phyloP scores from a whole-genome alignment of 2,113 vertebrate genomes.

The Egretta garzetta region DNA sequence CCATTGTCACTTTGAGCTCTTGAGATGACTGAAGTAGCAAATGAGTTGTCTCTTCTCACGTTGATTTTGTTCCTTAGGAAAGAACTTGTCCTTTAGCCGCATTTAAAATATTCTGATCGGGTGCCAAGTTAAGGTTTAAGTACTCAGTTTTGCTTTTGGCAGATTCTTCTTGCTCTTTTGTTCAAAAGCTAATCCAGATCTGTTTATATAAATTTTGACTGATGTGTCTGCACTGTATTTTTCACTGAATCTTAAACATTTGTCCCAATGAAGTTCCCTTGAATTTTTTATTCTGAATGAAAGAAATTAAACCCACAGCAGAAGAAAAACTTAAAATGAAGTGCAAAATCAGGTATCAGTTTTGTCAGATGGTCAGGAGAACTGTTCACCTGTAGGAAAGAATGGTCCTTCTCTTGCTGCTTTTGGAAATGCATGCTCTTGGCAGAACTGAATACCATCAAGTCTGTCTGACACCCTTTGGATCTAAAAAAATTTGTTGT shows the following conservation, averaged over 20 bases:
- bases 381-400: not conserved
- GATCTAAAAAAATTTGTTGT: not conserved
- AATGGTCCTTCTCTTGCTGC: not conserved
- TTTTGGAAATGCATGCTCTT: not conserved
- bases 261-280: not conserved
- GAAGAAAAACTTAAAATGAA: not conserved
- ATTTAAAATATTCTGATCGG: slow-evolving; percentile 6
- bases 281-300: not conserved
- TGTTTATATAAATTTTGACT: not conserved
- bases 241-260: not conserved
- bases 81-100: slow-evolving; percentile 34
- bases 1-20: slow-evolving; percentile 26
- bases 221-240: not conserved
- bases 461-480: not conserved
- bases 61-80: slow-evolving; percentile 23
- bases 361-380: not conserved
- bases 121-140: not conserved
- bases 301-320: not conserved
- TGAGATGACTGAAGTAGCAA: slow-evolving; percentile 41
- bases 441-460: not conserved
- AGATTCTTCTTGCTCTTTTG: not conserved
- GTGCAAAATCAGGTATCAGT: not conserved
- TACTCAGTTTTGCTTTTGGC: not conserved
- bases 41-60: slow-evolving; percentile 36
- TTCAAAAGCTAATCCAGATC: not conserved